phyloP scores from a whole-genome alignment of 1,140 invertebrate genomes.

The Heterodera carotae region DNA sequence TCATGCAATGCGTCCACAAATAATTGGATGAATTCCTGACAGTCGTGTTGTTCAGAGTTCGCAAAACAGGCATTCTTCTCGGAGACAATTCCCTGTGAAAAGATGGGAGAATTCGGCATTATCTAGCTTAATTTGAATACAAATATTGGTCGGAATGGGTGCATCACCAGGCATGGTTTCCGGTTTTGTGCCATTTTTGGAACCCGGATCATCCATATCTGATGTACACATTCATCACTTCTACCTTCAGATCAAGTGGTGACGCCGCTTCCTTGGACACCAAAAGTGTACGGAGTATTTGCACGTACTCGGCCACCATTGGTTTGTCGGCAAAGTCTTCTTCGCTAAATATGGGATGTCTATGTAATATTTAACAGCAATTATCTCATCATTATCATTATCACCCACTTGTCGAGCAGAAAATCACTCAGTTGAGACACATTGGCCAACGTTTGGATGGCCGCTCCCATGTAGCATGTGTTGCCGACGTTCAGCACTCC shows the following conservation, averaged over 20 bases:
- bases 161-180: too few relatives aligned
- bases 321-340: background rate
- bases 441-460: constrained; percentile 2
- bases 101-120: too few relatives aligned
- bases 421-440: background rate
- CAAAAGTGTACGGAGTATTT: background rate
- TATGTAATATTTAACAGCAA: background rate
- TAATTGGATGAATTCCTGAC: constrained; percentile 84
- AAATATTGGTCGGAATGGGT: too few relatives aligned
- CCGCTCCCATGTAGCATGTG: constrained; percentile 5
- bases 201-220: background rate
- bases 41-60: constrained; percentile 85
- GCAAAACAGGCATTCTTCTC: constrained; percentile 81
- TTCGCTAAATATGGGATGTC: background rate
- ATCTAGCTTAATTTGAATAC: too few relatives aligned
- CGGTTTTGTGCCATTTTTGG: too few relatives aligned
- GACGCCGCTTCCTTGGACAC: background rate
- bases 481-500: constrained; percentile 1
- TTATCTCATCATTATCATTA: too few relatives aligned
- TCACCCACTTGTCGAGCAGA: background rate
- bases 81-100: constrained; percentile 71
- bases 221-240: background rate
- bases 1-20: constrained; percentile 84
- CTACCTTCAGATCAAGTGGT: background rate
- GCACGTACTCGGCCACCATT: background rate